Conservation (phyloP, 2,797 vertebrate species). For the Smutsia gigantea region DNA sequence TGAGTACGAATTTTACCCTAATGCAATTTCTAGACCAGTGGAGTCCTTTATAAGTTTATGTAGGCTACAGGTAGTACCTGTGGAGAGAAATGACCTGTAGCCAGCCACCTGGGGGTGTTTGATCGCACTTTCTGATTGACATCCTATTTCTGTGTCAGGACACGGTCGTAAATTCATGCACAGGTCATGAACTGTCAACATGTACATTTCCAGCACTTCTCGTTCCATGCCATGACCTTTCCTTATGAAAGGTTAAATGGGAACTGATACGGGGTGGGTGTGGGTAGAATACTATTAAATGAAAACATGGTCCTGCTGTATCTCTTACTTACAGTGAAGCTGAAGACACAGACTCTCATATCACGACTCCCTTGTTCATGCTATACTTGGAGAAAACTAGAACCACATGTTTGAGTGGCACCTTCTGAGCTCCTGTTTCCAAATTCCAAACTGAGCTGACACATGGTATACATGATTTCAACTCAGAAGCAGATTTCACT, state of each 20-base stretch:
- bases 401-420: constrained; percentile 46
- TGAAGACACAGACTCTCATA: background rate
- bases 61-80: background rate
- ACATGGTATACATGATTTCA: constrained; percentile 49
- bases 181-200: background rate
- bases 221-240: background rate
- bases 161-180: constrained; percentile 48
- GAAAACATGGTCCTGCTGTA: constrained; percentile 42
- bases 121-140: background rate
- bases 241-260: background rate
- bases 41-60: background rate
- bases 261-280: background rate
- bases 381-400: background rate
- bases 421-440: constrained; percentile 62
- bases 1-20: background rate
- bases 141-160: constrained; percentile 7
- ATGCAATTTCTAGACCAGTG: background rate
- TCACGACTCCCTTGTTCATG: background rate
- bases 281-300: background rate
- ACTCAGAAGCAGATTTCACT: constrained; percentile 70
- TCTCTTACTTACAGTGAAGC: constrained; percentile 13
- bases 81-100: background rate
- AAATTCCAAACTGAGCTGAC: constrained; percentile 69
- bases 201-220: background rate
- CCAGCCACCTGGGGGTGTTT: background rate